Evolutionary conservation across 2,113 vertebrate species (phyloP).

Genomic region (Alligator mississippiensis): DNA sequence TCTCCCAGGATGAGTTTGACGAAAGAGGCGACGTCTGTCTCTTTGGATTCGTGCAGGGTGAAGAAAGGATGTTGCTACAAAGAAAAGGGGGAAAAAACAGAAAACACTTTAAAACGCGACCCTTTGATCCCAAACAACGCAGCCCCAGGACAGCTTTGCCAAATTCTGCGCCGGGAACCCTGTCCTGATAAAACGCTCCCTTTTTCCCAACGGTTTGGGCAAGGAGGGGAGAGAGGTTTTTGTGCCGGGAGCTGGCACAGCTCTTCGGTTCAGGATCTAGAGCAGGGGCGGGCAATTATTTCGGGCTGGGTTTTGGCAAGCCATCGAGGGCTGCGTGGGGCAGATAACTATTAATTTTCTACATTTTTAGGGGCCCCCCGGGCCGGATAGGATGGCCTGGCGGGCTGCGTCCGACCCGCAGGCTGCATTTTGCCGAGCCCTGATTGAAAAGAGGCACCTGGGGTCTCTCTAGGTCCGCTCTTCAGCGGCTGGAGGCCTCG

Average conservation of each 20-base stretch:
- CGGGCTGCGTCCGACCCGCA: no score
- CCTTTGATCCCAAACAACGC: background rate
- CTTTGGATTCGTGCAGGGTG: conserved; percentile 94
- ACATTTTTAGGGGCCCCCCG: no score
- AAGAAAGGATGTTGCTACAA: conserved; percentile 95
- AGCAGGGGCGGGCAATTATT: no score
- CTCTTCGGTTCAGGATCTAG: no score
- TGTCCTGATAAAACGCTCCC: background rate
- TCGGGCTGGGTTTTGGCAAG: no score
- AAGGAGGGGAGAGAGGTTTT: background rate
- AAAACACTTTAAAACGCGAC: background rate
- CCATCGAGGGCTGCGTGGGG: no score
- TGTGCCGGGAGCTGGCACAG: background rate
- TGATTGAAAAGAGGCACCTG: no score
- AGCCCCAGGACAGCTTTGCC: background rate
- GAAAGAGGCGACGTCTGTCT: conserved; percentile 95
- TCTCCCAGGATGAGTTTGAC: conserved; percentile 93
- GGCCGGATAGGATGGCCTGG: no score
- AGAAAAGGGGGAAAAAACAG: conserved; percentile 37
- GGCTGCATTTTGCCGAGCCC: no score
- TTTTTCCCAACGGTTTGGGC: background rate
- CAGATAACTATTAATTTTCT: no score
- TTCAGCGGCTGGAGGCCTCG: background rate
- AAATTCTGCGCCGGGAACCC: background rate
- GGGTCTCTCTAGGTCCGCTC: background rate